Evolutionary conservation across 2,113 vertebrate genomes (phyloP).

Genomic region (Amia ocellicauda): DNA sequence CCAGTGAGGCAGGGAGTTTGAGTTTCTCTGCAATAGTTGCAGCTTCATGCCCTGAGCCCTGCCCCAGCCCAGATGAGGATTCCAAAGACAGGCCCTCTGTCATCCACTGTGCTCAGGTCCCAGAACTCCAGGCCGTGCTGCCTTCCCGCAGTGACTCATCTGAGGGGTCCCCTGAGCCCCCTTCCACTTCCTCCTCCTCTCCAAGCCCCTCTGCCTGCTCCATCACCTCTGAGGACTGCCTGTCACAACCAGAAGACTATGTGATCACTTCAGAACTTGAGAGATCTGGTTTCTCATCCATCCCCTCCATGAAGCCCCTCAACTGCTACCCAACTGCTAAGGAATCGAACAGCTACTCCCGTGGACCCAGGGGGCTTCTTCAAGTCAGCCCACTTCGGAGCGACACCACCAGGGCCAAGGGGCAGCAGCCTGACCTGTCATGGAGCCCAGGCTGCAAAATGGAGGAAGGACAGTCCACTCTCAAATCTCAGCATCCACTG

Average conservation of each 20-base stretch:
- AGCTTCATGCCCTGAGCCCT: slow-evolving; percentile 6
- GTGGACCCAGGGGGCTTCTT: slow-evolving; percentile 34
- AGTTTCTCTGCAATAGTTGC: slow-evolving; percentile 22
- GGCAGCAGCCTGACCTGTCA: slow-evolving; percentile 33
- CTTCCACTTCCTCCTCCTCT: slow-evolving; percentile 56
- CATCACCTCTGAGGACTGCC: slow-evolving; percentile 62
- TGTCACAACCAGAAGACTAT: slow-evolving; percentile 20
- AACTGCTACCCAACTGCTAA: slow-evolving; percentile 32
- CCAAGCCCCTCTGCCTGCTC: slow-evolving; percentile 61
- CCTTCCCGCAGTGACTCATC: slow-evolving; percentile 49
- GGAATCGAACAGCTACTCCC: slow-evolving; percentile 22
- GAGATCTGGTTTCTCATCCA: slow-evolving; percentile 22
- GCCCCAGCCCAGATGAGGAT: slow-evolving; percentile 38
- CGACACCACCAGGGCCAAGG: slow-evolving; percentile 24
- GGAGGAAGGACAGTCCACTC: slow-evolving; percentile 18
- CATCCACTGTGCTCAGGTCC: slow-evolving; percentile 60
- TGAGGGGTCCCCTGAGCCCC: slow-evolving; percentile 60
- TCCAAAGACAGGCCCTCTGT: slow-evolving; percentile 62
- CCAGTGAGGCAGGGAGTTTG: slow-evolving; percentile 62
- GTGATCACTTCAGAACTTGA: slow-evolving; percentile 31
- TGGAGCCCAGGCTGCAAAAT: slow-evolving; percentile 39
- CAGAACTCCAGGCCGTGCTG: slow-evolving; percentile 37
- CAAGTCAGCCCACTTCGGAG: slow-evolving; percentile 17
- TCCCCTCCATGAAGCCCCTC: slow-evolving; percentile 23
- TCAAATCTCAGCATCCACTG: slow-evolving; percentile 16